Evolutionary conservation across 2,797 vertebrate species (phyloP), one percentile per base, ranked within the genome.

Genomic region (Eulemur coronatus): DNA sequence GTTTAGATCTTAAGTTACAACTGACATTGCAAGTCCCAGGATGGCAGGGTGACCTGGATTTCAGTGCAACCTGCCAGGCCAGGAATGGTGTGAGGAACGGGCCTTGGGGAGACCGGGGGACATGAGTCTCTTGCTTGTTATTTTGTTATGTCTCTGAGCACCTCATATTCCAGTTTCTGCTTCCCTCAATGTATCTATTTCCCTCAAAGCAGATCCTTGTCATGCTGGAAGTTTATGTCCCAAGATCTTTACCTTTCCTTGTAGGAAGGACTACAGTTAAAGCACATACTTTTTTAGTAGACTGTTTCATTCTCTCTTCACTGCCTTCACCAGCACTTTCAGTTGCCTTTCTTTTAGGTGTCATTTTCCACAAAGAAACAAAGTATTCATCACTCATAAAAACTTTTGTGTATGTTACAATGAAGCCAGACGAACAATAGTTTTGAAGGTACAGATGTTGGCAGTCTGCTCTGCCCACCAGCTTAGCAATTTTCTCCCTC

Each of bases 181-280:
- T 78, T 89, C 52, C 94, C 35, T 72, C 50, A 41, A 57, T 84
- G 65, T 82, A 50, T 73, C 35, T 18, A 35, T 93, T 95, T 75
- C 67, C 3, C 35, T 59, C 63, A 52, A 88, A 88, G n/a, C 8
- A 18, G 38, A 38, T 72, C 18, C n/a, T 84, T 88, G 52, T 80
- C 57, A 28, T 43, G 67, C 48, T 79, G 76, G 52, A 84, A 75
- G 26, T 13, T 59, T 43, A 50, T 30, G 46, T 86, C 79, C 28
- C 13, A 35, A 81, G 46, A 81, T 72, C 7, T 84, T 93, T 81
- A 72, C 72, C n/a, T 2, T 52, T 78, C 41, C 69, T 73, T 55
- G 17, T 1, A 81, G 65, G 11, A 91, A 93, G 76, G 20, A 61
- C 18, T n/a, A 12, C 28, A 85, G 55, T 18, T 63, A 70, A 57